These are phyloP conservation scores for Hemaris fuciformis DNA, from an alignment of 2,888 invertebrate genomes.

Conservation along the genomic window DNA sequence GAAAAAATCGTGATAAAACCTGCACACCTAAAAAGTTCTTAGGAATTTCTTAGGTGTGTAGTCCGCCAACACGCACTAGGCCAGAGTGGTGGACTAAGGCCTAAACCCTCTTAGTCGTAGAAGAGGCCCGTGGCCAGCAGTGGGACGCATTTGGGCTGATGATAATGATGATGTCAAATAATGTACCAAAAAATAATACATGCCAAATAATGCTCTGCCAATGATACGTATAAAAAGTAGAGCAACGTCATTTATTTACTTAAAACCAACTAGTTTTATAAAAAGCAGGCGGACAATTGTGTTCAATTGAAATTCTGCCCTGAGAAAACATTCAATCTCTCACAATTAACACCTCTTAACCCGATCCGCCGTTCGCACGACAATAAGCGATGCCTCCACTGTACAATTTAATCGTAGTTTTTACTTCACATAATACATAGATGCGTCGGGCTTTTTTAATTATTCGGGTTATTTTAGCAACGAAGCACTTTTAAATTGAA, in stretches of 20 bases:
- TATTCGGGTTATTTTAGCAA: neutral
- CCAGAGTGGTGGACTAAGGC: too few species aligned
- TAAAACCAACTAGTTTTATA: slow-evolving; percentile 19
- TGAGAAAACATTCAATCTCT: slow-evolving; percentile 82
- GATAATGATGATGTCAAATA: too few species aligned
- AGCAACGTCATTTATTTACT: slow-evolving; percentile 24
- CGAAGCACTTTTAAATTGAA: too few species aligned
- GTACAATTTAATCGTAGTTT: slow-evolving; percentile 55
- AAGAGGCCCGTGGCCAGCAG: too few species aligned
- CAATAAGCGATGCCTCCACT: slow-evolving; percentile 59
- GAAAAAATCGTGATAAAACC: too few species aligned
- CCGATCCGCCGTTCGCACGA: slow-evolving; percentile 78
- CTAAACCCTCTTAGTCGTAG: too few species aligned
- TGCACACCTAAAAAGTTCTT: too few species aligned
- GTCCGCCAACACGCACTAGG: too few species aligned
- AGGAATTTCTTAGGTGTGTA: too few species aligned
- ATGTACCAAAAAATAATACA: too few species aligned
- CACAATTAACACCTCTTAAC: slow-evolving; percentile 83
- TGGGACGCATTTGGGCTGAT: too few species aligned
- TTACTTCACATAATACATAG: neutral
- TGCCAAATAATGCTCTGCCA: neutral
- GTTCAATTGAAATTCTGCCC: slow-evolving; percentile 78
- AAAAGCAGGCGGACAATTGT: slow-evolving; percentile 69
- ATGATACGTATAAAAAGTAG: neutral
- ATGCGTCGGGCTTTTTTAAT: neutral